These are phyloP conservation scores for Vireo altiloquus DNA, from an alignment of 2,113 vertebrate species.

Conservation along the genomic window DNA sequence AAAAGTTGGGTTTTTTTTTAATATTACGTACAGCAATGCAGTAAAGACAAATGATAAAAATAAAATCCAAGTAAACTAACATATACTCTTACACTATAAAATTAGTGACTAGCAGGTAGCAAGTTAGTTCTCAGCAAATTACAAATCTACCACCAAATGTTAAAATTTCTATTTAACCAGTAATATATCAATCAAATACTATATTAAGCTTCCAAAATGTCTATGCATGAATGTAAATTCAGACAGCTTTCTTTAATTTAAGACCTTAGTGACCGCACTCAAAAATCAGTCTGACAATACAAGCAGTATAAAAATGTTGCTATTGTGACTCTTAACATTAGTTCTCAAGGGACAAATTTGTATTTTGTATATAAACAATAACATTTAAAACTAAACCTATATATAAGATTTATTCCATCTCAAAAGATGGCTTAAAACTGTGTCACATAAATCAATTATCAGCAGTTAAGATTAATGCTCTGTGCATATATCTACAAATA, in stretches of 20 bases:
- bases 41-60: neutral
- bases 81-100: constrained; percentile 1
- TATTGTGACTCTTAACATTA: neutral
- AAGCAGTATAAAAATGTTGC: neutral
- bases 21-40: neutral
- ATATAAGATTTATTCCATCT: neutral
- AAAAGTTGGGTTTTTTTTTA: neutral
- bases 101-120: neutral
- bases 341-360: constrained; percentile 29
- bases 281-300: constrained; percentile 37
- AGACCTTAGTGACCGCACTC: neutral
- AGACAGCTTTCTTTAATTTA: constrained; percentile 27
- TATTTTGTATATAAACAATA: neutral
- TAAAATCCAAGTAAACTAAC: neutral
- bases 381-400: neutral
- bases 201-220: constrained; percentile 19
- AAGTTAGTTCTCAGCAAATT: constrained; percentile 4
- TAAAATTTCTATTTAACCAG: constrained; percentile 11
- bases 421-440: constrained; percentile 17
- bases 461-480: neutral
- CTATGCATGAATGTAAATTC: neutral
- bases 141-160: neutral
- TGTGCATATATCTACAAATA: neutral
- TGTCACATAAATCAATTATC: constrained; percentile 8
- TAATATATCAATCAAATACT: neutral